Conservation (phyloP, 2,797 vertebrate species). For the Chaenodraco wilsoni region DNA sequence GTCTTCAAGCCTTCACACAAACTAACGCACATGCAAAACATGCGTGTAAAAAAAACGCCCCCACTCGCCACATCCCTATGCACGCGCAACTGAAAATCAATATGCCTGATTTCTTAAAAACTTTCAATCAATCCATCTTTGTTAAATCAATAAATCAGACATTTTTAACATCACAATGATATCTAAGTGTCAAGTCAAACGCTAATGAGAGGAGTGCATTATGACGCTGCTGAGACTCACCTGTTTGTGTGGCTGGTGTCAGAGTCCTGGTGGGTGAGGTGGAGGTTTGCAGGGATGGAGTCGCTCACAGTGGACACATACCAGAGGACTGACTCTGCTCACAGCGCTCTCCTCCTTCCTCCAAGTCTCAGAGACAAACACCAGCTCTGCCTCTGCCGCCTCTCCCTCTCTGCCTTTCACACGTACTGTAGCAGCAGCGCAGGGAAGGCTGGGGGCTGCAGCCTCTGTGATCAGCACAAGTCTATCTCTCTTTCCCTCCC, state of each 20-base stretch:
- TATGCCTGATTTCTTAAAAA: constrained; percentile 37
- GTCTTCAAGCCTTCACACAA: constrained; percentile 58
- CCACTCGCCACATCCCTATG: constrained; percentile 18
- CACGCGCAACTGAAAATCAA: constrained; percentile 35
- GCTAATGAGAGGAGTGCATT: constrained; percentile 8
- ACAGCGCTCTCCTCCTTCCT: constrained; percentile 52
- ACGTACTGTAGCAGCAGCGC: constrained; percentile 70
- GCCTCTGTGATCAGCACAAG: constrained; percentile 71
- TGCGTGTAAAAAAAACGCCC: constrained; percentile 29
- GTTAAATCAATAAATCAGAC: constrained; percentile 3
- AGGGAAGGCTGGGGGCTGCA: constrained; percentile 78
- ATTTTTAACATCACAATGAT: background rate
- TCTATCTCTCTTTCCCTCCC: constrained; percentile 51
- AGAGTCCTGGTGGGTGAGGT: constrained; percentile 45
- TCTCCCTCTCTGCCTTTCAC: constrained; percentile 67
- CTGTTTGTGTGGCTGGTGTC: constrained; percentile 67
- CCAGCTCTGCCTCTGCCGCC: constrained; percentile 68
- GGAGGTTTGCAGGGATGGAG: constrained; percentile 46
- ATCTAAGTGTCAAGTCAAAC: constrained; percentile 9
- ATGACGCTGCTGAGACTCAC: constrained; percentile 63
- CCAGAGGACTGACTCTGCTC: constrained; percentile 57
- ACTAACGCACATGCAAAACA: constrained; percentile 11
- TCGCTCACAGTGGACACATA: constrained; percentile 65
- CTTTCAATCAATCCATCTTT: constrained; percentile 29
- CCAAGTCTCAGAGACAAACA: constrained; percentile 68